Evolutionary conservation across 2,888 invertebrate genomes (phyloP), one percentile per base, ranked within the genome.

Genomic region (Tenthredo notha): DNA sequence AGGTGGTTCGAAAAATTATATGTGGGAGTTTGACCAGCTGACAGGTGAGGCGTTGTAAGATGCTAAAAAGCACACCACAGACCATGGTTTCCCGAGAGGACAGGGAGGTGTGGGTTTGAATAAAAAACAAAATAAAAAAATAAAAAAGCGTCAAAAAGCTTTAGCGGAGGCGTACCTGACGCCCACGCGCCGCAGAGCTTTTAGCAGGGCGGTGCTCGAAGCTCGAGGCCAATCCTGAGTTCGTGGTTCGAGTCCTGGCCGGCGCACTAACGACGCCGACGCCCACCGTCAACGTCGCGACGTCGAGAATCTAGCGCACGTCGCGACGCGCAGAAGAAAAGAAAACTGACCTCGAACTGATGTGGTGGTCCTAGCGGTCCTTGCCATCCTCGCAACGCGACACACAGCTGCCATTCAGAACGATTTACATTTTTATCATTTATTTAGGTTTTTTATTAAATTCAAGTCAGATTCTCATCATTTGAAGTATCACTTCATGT

Each of bases 141-240:
- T n/a, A n/a, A 86, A 84, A 84, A 77, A 58, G 7, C 61, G n/a
- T 58, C 12, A 85, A 86, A 85, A 87, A 86, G 77, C 84, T 74
- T 37, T 86, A 87, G 91, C 67, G 82, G 90, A 92, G 92, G 92
- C 85, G 92, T 92, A 91, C 90, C 91, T 90, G 91, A 90, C 92
- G 92, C 92, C 92, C 92, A 92, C 92, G 91, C 91, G 90, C 89
- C 89, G 90, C 89, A 90, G 87, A 90, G 90, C 89, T 92, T 92
- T 91, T 90, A 89, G 91, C 91, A 89, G 92, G 92, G 92, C 92
- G 92, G 91, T 92, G 88, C 92, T 91, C 91, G 91, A 90, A 89
- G 88, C 90, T 91, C 87, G 88, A 91, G 90, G 90, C 92, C 92
- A 92, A 92, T 92, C 92, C 91, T 89, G 90, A 91, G 90, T 91